Evolutionary conservation across 2,797 vertebrate species (phyloP).

Genomic region (Selene dorsalis): DNA sequence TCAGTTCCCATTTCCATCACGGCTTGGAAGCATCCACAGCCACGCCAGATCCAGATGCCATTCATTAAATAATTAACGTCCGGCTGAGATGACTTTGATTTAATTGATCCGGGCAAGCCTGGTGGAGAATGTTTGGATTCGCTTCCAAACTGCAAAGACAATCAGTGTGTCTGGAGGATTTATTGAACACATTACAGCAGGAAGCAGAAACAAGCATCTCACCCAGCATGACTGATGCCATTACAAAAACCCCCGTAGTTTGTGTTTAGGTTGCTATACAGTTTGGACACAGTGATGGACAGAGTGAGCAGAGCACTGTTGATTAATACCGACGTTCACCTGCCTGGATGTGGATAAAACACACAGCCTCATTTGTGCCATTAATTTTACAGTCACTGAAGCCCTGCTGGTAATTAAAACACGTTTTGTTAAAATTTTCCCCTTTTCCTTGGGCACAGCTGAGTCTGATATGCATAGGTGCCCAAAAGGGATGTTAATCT

Average conservation of each 20-base stretch:
- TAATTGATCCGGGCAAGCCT: slow-evolving; percentile 79
- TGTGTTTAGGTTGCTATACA: slow-evolving; percentile 68
- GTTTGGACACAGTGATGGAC: slow-evolving; percentile 58
- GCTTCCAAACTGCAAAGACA: slow-evolving; percentile 65
- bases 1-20: slow-evolving; percentile 36
- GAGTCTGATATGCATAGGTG: slow-evolving; percentile 32
- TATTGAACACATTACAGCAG: slow-evolving; percentile 74
- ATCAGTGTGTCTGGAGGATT: slow-evolving; percentile 67
- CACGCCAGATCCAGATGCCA: slow-evolving; percentile 71
- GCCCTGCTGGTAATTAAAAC: slow-evolving; percentile 54
- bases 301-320: slow-evolving; percentile 61
- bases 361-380: slow-evolving; percentile 22
- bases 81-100: slow-evolving; percentile 82
- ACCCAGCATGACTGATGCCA: slow-evolving; percentile 65
- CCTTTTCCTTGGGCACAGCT: slow-evolving; percentile 34
- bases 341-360: slow-evolving; percentile 47
- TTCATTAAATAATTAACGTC: slow-evolving; percentile 86
- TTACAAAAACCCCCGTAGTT: slow-evolving; percentile 59
- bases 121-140: slow-evolving; percentile 68
- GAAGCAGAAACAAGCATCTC: slow-evolving; percentile 64
- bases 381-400: slow-evolving; percentile 42
- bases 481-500: slow-evolving; percentile 36
- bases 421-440: slow-evolving; percentile 24
- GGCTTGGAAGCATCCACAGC: slow-evolving; percentile 40
- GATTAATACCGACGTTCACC: slow-evolving; percentile 44